Base-by-base conservation (phyloP, 2,113 vertebrate genomes). In the Sinocyclocheilus grahami region DNA sequence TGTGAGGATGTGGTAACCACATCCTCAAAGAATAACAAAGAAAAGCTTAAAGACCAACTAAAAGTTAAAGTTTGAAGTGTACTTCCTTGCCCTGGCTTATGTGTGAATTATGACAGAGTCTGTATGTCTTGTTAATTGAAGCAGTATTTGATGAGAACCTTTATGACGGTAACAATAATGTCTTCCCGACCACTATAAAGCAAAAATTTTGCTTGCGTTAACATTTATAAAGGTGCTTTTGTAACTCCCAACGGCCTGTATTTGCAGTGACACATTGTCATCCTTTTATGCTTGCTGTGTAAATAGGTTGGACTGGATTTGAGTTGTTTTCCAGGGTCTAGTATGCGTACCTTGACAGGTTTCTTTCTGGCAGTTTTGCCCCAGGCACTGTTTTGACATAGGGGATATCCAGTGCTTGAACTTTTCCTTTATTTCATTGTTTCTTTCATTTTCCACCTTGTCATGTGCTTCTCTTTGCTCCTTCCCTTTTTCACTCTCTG, bases 321-420 rank as follows among this genome's bases (percentile, higher is more conserved):
- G 76, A 53, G 46, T 86, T 84, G 60, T 82, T 78, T 76, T 87
- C 22, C 78, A 14, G 58, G 5, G 20, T 72, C 60, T 37, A 67
- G 60, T 81, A 12, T 58, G 24, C n/a, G 65, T 87, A 72, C 88
- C 87, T 88, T 87, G 84, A 83, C 83, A 82, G 78, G 69, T 67
- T 82, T 82, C 10, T 69, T 87, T 67, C 72, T 82, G 86, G 78
- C 86, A 55, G 60, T 81, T 79, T 77, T 78, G 88, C 88, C 80
- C 18, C 11, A 39, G 80, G 90, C 82, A 80, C 14, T 82, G 75
- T 83, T 83, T 81, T 84, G 81, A 75, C 74, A 87, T 12, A 11
- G 76, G 46, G 80, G 48, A 85, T 88, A 85, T 87, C 83, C 80
- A 75, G 16, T 48, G 14, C 18, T 81, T 62, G 27, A 67, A 77